Evolutionary conservation across 2,113 vertebrate genomes (phyloP), one percentile per base, ranked within the genome.

Genomic region (Cacatua alba): DNA sequence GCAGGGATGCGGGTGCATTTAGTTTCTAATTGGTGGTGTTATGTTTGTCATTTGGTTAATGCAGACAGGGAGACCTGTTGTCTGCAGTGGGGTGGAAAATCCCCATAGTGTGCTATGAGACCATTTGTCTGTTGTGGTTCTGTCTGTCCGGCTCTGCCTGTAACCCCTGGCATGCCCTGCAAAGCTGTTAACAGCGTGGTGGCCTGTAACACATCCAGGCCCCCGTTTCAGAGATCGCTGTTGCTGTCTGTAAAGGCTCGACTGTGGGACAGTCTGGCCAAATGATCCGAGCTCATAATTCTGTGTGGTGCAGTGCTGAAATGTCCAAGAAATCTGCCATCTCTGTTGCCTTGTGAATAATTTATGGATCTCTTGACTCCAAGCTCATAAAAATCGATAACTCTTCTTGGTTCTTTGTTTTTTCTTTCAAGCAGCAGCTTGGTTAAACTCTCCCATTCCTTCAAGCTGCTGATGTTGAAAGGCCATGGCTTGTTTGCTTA

Each of bases 331-430:
- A 84, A 84, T 82, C 88, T 86, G 88, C 90, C 77, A 53, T 92
- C 80, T 88, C 76, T 84, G 90, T 92, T 94, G 91, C 74, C 77
- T 86, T 76, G 70, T 43, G 23, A 92, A 92, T 93, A 89, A 94
- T 96, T 94, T 86, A 96, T 89, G 92, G 72, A 21, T 92, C 63
- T 90, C 79, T 86, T 55, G 90, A 94, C 80, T 94, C 88, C 41
- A 62, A 76, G 96, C 91, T 94, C 52, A 57, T 94, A 91, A 94
- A 89, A 93, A 96, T 96, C 88, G 3, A 94, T 97, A 92, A 82
- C 26, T 93, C 78, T 84, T 79, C 1, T 4, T 79, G 35, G 33
- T 37, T 71, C 62, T 68, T 69, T 52, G 14, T 17, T 72, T 55
- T 69, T 35, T 11, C 48, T 43, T 39, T 24, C 3, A 65, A 78